phyloP scores from a whole-genome alignment of 1,140 invertebrate genomes.

The Nomia melanderi region DNA sequence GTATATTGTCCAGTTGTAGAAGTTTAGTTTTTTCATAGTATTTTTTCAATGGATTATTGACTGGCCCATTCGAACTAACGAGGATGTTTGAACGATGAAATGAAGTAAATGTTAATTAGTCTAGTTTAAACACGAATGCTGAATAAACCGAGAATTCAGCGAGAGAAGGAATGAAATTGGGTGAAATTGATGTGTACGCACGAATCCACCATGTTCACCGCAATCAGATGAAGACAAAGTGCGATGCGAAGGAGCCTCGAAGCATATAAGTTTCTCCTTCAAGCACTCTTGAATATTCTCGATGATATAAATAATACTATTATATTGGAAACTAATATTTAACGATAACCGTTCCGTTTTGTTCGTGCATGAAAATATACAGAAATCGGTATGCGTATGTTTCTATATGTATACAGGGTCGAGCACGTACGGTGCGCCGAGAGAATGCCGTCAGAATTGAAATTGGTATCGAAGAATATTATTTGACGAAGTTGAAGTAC shows the following conservation, averaged over 20 bases:
- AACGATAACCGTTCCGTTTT: conserved; percentile 13
- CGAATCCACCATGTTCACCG: conserved; percentile 13
- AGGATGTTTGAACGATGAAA: not conserved
- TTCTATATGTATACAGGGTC: not conserved
- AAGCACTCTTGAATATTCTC: conserved; percentile 7
- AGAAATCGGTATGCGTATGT: not conserved
- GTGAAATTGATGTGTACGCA: not conserved
- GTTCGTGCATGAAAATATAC: conserved; percentile 26
- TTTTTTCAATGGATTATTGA: not conserved
- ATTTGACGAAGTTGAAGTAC: not conserved
- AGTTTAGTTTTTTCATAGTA: not conserved
- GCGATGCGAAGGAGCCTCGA: not conserved
- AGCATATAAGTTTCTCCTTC: conserved; percentile 15
- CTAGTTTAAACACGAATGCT: not conserved
- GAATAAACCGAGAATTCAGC: not conserved
- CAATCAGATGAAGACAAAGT: not conserved
- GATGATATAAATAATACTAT: not conserved
- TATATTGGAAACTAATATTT: conserved; percentile 20
- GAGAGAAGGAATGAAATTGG: not conserved
- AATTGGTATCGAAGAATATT: not conserved
- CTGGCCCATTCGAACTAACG: not conserved
- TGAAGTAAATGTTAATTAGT: not conserved
- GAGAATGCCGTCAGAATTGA: not conserved
- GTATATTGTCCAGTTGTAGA: not conserved
- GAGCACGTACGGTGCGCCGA: not conserved